Evolutionary conservation across 2,113 vertebrate species (phyloP).

Genomic region (Alligator sinensis): DNA sequence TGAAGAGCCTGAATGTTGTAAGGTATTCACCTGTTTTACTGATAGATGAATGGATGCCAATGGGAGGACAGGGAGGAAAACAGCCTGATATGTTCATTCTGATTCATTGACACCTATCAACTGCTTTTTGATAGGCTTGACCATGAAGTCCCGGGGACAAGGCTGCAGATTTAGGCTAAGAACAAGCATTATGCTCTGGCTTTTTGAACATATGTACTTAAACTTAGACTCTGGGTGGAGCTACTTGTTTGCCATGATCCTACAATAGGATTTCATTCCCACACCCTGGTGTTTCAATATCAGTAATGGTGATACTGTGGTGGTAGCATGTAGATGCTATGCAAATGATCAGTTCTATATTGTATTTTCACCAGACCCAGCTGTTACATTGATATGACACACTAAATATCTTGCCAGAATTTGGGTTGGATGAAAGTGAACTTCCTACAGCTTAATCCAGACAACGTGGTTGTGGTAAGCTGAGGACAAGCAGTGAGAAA

Average conservation of each 20-base stretch:
- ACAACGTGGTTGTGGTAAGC: neutral
- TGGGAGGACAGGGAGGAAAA: neutral
- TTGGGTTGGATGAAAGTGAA: neutral
- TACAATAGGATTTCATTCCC: neutral
- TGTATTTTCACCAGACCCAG: neutral
- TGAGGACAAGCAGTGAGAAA: neutral
- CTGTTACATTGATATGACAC: rapidly evolving
- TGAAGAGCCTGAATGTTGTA: neutral
- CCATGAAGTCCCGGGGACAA: neutral
- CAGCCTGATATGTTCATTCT: rapidly evolving
- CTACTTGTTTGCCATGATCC: neutral
- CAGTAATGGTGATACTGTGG: rapidly evolving
- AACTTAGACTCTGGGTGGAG: neutral
- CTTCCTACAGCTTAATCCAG: neutral
- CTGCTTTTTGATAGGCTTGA: neutral
- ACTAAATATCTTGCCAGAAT: neutral
- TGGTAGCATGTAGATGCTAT: rapidly evolving
- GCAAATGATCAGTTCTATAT: rapidly evolving
- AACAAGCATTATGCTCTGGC: no score
- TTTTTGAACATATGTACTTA: no score
- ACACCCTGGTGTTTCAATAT: rapidly evolving
- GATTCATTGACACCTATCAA: neutral
- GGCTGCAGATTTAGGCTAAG: neutral
- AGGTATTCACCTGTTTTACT: neutral
- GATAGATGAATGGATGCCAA: neutral